Evolutionary conservation across 2,888 invertebrate genomes (phyloP), one percentile per base, ranked within the genome.

Genomic region (Sthenelais limicola): DNA sequence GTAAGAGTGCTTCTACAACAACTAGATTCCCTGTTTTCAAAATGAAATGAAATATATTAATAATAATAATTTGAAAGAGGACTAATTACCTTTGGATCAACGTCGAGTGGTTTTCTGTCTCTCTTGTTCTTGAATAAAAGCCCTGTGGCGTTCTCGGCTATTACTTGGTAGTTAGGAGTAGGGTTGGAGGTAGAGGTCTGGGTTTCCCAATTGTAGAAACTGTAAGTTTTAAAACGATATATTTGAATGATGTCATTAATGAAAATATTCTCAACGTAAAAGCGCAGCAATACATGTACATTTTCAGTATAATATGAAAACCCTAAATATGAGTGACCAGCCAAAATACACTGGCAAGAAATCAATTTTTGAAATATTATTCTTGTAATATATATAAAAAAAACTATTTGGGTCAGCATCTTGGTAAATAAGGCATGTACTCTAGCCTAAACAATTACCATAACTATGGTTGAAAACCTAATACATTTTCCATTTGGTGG

Each of bases 51-150:
- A 52, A 24, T 52, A 9, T 21, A 9, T 18, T 51, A 58, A 26
- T 58, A 28, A 28, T 56, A 9, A 7, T 24, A 30, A 9, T 15
- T 18, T 5, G 7, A 56, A 28, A 7, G 35, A 24, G 26, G 32
- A 4, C 18, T 35, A 48, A 33, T 75, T 78, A 88, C 88, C 80
- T 86, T 87, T 62, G 94, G 93, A 83, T 94, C 92, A 0, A 93
- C 92, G 80, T 91, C 92, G 62, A 95, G 90, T 49, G 92, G 90
- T 87, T 93, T 93, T 80, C 93, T 91, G 84, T 95, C 95, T 77
- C 93, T 92, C 69, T 92, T 91, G 84, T 94, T 94, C 89, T 93
- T 93, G 82, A 95, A 95, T 43, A 93, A 87, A 32, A 95, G 85
- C 0, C 94, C 94, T 74, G 89, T 90, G 5, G 91, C 90, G n/a